Percentiles rank a stretch among this genome's conserved stretches.
These are phyloP conservation scores for Ptychadena robeensis DNA, from an alignment of 2,797 vertebrate genomes.

Conservation along the genomic window DNA sequence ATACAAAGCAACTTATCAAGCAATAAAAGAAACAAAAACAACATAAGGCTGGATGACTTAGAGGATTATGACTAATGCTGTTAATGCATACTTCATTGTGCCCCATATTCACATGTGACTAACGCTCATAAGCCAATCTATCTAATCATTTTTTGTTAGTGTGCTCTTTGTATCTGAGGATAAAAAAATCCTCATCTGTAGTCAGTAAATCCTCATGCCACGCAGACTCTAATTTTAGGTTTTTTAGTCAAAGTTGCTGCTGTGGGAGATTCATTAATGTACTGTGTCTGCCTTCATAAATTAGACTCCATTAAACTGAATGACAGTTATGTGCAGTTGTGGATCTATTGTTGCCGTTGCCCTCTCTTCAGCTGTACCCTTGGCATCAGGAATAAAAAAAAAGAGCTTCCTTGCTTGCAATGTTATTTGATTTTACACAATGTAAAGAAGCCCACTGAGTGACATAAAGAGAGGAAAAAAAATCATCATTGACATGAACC, in stretches of 20 bases:
- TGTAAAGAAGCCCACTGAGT: conserved; percentile 1
- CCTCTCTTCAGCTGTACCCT: conserved; percentile 19
- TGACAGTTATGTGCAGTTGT: conserved; percentile 48
- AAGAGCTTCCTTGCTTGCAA: neutral
- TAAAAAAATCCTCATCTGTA: conserved; percentile 29
- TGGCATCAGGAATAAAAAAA: neutral
- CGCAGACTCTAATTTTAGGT: conserved; percentile 21
- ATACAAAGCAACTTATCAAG: conserved; percentile 49
- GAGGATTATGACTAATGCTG: conserved; percentile 15
- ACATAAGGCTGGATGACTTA: conserved; percentile 13
- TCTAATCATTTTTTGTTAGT: conserved; percentile 30
- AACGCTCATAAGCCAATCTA: conserved; percentile 28
- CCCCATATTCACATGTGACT: conserved; percentile 17
- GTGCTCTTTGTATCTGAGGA: conserved; percentile 5
- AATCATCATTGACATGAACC: conserved; percentile 17
- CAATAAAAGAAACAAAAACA: conserved; percentile 14
- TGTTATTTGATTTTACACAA: conserved; percentile 24
- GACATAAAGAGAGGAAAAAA: conserved; percentile 27
- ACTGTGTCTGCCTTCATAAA: conserved; percentile 37
- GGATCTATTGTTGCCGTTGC: conserved; percentile 9
- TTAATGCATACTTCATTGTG: conserved; percentile 17
- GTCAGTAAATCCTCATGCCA: conserved; percentile 35
- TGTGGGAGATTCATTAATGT: conserved; percentile 43
- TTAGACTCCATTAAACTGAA: conserved; percentile 44
- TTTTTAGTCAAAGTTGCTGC: conserved; percentile 25